Percentiles rank a stretch among this genome's conserved stretches.
phyloP scores from a whole-genome alignment of 2,888 invertebrate genomes.

The Lottia gigantea region DNA sequence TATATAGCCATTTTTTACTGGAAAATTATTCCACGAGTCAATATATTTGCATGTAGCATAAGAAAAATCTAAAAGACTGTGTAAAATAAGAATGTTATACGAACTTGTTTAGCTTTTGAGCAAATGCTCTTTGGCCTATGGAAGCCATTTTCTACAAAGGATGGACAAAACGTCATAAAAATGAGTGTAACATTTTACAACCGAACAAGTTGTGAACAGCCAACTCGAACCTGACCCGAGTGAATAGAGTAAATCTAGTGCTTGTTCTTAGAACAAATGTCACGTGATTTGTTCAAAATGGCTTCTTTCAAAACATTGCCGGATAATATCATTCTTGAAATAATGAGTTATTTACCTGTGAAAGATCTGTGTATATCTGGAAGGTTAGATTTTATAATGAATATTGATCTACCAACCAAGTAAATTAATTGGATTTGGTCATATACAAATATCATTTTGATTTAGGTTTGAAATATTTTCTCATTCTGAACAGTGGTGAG shows the following conservation, averaged over 20 bases:
- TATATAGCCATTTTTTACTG: too few species aligned
- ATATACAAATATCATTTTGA: too few species aligned
- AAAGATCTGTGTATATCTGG: constrained; percentile 53
- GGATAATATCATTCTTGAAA: constrained; percentile 51
- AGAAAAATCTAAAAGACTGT: too few species aligned
- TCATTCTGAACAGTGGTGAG: too few species aligned
- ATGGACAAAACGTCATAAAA: constrained; percentile 31
- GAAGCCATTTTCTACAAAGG: constrained; percentile 46
- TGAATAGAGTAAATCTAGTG: too few species aligned
- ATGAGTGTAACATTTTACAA: not conserved
- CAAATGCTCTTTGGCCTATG: constrained; percentile 59
- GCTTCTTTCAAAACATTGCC: constrained; percentile 35
- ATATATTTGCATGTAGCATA: too few species aligned
- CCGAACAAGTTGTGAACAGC: too few species aligned
- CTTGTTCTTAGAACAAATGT: not conserved
- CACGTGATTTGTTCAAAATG: constrained; percentile 11
- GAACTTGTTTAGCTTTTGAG: constrained; percentile 61
- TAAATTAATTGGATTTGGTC: too few species aligned
- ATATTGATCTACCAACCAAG: too few species aligned
- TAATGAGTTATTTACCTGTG: constrained; percentile 48
- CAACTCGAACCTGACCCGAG: too few species aligned
- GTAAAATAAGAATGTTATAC: constrained; percentile 13
- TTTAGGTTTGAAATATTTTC: too few species aligned
- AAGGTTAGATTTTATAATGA: constrained; percentile 35
- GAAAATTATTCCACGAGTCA: too few species aligned